Evolutionary conservation across 2,797 vertebrate species (phyloP).

Genomic region (Notolabrus celidotus): DNA sequence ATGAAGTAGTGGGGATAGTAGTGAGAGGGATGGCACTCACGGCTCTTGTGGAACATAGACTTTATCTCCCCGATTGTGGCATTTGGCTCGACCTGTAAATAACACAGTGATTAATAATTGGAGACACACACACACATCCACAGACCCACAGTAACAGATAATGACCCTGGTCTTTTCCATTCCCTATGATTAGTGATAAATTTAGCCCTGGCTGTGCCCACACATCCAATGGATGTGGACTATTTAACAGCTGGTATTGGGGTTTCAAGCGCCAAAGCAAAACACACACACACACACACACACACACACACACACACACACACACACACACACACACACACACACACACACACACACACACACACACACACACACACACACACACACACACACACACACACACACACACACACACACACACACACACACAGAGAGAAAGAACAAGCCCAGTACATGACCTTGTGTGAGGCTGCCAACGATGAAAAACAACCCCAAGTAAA

Average conservation of each 20-base stretch:
- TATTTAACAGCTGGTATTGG: constrained; percentile 77
- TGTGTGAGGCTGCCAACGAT: constrained; percentile 40
- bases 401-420: too few relatives aligned
- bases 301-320: constrained; percentile 3
- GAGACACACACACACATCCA: constrained; percentile 23
- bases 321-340: constrained; percentile 2
- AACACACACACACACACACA: background rate
- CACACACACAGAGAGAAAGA: constrained; percentile 2
- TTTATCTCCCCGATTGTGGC: constrained; percentile 96
- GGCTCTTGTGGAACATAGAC: constrained; percentile 93
- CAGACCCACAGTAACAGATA: constrained; percentile 49
- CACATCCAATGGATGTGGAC: constrained; percentile 45
- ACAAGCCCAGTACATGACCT: constrained; percentile 43
- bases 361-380: constrained; percentile 1
- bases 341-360: constrained; percentile 3
- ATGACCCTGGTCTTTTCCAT: constrained; percentile 59
- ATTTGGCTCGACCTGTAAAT: constrained; percentile 93
- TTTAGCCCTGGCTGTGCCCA: constrained; percentile 72
- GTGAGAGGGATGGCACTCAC: constrained; percentile 82
- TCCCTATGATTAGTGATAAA: constrained; percentile 72
- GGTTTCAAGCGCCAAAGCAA: constrained; percentile 43
- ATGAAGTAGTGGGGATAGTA: background rate
- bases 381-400: too few relatives aligned
- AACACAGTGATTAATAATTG: constrained; percentile 56
- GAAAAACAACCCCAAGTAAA: constrained; percentile 40